Base-by-base conservation (phyloP, 1,140 invertebrate species). In the Rhysida immarginata region DNA sequence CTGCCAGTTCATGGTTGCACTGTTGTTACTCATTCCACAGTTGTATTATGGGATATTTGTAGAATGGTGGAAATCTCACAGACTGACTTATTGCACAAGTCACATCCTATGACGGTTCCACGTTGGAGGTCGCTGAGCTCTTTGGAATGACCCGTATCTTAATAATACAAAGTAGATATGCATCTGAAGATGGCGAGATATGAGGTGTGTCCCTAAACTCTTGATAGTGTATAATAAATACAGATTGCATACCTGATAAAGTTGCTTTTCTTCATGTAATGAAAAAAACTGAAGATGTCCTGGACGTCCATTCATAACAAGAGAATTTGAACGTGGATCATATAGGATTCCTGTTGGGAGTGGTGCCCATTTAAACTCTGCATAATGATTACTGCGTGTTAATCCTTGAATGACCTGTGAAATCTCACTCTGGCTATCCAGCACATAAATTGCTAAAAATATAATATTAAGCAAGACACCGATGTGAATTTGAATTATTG, bases 211-310 rank as follows among this genome's bases (percentile, higher is more conserved):
- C n/a, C n/a, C n/a, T n/a, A n/a, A n/a, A n/a, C n/a, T n/a, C n/a
- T n/a, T n/a, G n/a, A n/a, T n/a, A n/a, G n/a, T n/a, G n/a, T n/a
- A n/a, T n/a, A n/a, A n/a, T n/a, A n/a, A n/a, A n/a, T n/a, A n/a
- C n/a, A n/a, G n/a, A n/a, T 35, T 35, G 16, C 29, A 8, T 35
- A 35, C 29, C 76, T 83, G 84, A 62, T 80, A 87, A 0, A 88
- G 65, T 53, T 87, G 73, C 61, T 70, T 79, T 62, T 81, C 80
- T 2, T 75, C 76, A 52, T 75, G 69, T 0, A 81, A 74, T 49
- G 79, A 80, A 66, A 81, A 89, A 72, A 89, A 88, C 68, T 92
- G 87, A 42, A 91, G 68, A 63, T 86, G 80, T 24, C 87, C 87
- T 0, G 78, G 74, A 60, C 78, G 75, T 35, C 85, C 85, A 71